Conservation (phyloP, 2,113 vertebrate species). For the Diadophis punctatus region DNA sequence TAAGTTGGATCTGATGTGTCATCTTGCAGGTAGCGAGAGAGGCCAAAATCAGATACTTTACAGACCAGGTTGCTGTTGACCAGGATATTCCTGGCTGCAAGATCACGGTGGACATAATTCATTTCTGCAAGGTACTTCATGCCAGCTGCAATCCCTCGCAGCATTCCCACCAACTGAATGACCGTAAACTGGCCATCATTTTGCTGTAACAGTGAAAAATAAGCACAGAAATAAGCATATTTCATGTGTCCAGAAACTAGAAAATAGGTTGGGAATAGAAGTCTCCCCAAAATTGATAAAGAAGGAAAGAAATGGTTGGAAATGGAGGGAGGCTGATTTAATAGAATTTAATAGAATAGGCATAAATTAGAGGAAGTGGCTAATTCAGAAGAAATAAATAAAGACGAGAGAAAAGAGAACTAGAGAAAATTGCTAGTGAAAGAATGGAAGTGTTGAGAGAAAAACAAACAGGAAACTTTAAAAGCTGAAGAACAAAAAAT, state of each 20-base stretch:
- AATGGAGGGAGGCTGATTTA: not conserved
- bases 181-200: constrained; percentile 98
- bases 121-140: constrained; percentile 99
- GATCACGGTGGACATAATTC: constrained; percentile 95
- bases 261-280: not conserved
- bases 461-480: not conserved
- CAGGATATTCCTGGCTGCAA: constrained; percentile 95
- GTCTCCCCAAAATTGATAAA: not conserved
- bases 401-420: not conserved
- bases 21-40: constrained; percentile 95
- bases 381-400: not conserved
- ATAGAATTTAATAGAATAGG: not conserved
- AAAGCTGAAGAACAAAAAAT: not conserved
- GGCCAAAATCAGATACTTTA: constrained; percentile 96
- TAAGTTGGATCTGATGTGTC: constrained; percentile 97
- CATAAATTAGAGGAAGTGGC: not conserved
- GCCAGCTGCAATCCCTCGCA: constrained; percentile 91
- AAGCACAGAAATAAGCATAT: constrained; percentile 11
- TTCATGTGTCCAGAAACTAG: not conserved
- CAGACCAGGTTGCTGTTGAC: constrained; percentile 98
- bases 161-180: constrained; percentile 98
- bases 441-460: not conserved
- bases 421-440: not conserved
- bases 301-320: not conserved
- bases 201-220: constrained; percentile 73